Evolutionary conservation across 2,888 invertebrate species (phyloP).

Genomic region (Drosophila putrida): DNA sequence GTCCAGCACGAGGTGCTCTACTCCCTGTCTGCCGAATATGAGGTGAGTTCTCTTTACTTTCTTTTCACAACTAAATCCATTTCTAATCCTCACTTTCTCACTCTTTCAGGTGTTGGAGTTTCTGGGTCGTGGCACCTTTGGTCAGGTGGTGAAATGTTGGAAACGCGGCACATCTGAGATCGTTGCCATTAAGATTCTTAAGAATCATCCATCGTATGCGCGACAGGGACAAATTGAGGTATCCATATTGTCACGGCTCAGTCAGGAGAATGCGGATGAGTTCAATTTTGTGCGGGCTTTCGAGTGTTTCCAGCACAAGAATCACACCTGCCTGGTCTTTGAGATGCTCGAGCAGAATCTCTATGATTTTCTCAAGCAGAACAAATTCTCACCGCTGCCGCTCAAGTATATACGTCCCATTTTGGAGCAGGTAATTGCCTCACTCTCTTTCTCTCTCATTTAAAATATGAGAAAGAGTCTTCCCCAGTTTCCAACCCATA

Average conservation of each 20-base stretch:
- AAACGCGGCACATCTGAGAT: conserved; percentile 99
- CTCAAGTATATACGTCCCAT: conserved; percentile 99
- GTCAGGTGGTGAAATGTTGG: conserved; percentile 99
- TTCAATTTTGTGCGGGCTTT: conserved; percentile 99
- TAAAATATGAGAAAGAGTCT: too few relatives aligned
- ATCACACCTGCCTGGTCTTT: conserved; percentile 99
- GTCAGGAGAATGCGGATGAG: conserved; percentile 99
- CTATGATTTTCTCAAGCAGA: conserved; percentile 99
- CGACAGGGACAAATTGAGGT: conserved; percentile 99
- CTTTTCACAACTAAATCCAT: not conserved
- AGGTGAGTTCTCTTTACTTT: conserved; percentile 75
- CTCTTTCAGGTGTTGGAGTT: conserved; percentile 95
- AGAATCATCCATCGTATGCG: conserved; percentile 99
- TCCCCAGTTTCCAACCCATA: too few relatives aligned
- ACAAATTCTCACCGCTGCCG: conserved; percentile 99
- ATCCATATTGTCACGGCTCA: conserved; percentile 95
- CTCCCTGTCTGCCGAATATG: conserved; percentile 97
- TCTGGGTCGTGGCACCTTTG: conserved; percentile 99
- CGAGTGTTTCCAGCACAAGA: conserved; percentile 99
- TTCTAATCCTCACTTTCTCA: not conserved
- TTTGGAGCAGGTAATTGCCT: conserved; percentile 94
- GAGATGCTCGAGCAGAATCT: conserved; percentile 99
- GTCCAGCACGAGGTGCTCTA: conserved; percentile 99
- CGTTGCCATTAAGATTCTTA: conserved; percentile 99
- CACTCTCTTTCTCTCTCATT: too few relatives aligned